These are phyloP conservation scores for Margaritifera margaritifera DNA, from an alignment of 2,888 invertebrate species.

Conservation along the genomic window DNA sequence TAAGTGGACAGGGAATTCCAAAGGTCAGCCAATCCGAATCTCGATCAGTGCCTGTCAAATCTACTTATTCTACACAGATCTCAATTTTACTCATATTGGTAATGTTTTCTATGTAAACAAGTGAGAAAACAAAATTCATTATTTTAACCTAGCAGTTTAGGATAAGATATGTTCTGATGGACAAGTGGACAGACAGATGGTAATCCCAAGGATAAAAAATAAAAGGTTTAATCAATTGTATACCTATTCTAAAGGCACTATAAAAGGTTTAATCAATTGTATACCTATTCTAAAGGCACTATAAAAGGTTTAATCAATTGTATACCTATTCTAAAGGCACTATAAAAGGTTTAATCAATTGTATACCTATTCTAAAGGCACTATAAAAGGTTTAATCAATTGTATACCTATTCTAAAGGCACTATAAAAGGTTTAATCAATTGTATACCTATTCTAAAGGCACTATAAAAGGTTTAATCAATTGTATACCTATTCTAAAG, in stretches of 20 bases:
- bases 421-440: slow-evolving; percentile 13
- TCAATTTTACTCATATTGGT: no score
- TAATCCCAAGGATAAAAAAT: neutral
- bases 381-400: slow-evolving; percentile 12
- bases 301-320: slow-evolving; percentile 11
- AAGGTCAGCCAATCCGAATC: no score
- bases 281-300: slow-evolving; percentile 72
- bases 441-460: slow-evolving; percentile 72
- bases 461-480: slow-evolving; percentile 11
- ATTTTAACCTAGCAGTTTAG: no score
- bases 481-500: slow-evolving; percentile 71
- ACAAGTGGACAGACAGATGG: no score
- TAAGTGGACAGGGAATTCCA: no score
- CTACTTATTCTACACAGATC: no score
- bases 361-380: slow-evolving; percentile 72
- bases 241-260: slow-evolving; percentile 72
- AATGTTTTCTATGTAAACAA: no score
- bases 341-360: slow-evolving; percentile 11
- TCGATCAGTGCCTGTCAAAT: no score
- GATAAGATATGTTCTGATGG: no score
- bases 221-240: slow-evolving; percentile 1
- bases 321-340: slow-evolving; percentile 72
- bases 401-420: slow-evolving; percentile 72
- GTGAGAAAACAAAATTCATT: no score
- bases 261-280: slow-evolving; percentile 13